Percentiles rank a stretch among this genome's conserved stretches.
These are phyloP conservation scores for Riptortus pedestris DNA, from an alignment of 1,140 invertebrate genomes.

Conservation along the genomic window DNA sequence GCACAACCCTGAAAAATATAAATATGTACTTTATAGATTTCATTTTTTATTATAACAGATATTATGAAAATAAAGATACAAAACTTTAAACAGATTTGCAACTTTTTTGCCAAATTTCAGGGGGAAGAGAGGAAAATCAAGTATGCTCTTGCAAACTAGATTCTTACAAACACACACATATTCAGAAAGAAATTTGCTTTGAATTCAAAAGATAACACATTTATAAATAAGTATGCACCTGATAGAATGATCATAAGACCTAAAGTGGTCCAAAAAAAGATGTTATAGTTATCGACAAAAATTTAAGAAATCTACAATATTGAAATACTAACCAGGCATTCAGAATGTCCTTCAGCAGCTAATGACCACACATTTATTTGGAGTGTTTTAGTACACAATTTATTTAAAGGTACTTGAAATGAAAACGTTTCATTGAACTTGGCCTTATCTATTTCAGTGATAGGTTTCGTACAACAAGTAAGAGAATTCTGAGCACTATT, in stretches of 20 bases:
- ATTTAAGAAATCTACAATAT: no score
- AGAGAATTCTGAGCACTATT: constrained; percentile 47
- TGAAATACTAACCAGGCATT: constrained; percentile 64
- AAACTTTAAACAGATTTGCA: no score
- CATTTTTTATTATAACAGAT: constrained; percentile 13
- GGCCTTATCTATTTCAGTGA: constrained; percentile 63
- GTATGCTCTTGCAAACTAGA: no score
- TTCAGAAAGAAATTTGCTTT: no score
- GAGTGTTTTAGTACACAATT: constrained; percentile 72
- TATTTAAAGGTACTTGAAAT: constrained; percentile 59
- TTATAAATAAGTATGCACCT: no score
- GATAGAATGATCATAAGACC: no score
- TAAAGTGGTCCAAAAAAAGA: no score
- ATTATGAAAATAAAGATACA: background rate
- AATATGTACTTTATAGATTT: constrained; percentile 6
- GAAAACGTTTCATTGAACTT: constrained; percentile 71
- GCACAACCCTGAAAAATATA: constrained; percentile 67
- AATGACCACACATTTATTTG: constrained; percentile 77
- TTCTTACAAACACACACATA: no score
- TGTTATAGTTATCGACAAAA: no score
- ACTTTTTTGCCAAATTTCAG: no score
- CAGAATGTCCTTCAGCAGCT: constrained; percentile 49
- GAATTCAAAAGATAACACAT: no score
- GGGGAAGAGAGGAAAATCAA: no score
- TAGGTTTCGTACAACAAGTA: constrained; percentile 58